Percentiles rank a stretch among this genome's conserved stretches.
These are phyloP conservation scores for Pachymerium ferrugineum DNA, from an alignment of 2,888 invertebrate species.

Conservation along the genomic window DNA sequence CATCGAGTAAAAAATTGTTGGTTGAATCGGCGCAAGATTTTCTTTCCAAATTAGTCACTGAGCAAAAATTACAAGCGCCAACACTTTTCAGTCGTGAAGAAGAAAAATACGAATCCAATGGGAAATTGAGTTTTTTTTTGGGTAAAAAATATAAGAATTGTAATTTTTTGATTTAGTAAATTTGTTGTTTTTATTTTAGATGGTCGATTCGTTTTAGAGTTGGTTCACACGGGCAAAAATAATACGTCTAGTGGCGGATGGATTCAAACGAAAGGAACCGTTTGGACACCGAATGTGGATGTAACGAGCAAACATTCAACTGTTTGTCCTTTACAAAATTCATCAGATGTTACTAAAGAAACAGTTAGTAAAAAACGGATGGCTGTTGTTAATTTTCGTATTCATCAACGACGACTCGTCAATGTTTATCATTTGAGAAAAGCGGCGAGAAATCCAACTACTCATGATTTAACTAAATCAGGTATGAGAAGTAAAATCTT, in stretches of 20 bases:
- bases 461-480: background rate
- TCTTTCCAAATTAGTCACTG: constrained; percentile 23
- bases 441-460: background rate
- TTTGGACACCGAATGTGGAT: constrained; percentile 32
- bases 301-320: too few relatives aligned
- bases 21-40: constrained; percentile 23
- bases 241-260: constrained; percentile 32
- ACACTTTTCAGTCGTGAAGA: background rate
- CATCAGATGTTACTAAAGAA: too few relatives aligned
- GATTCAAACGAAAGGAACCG: constrained; percentile 36
- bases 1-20: background rate
- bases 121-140: constrained; percentile 29
- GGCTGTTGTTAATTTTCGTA: background rate
- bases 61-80: constrained; percentile 30
- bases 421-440: background rate
- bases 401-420: background rate
- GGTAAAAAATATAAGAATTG: constrained; percentile 2
- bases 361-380: too few relatives aligned
- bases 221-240: constrained; percentile 30
- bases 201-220: constrained; percentile 36
- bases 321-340: too few relatives aligned
- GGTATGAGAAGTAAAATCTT: background rate
- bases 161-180: background rate
- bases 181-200: constrained; percentile 7
- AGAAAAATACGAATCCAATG: background rate